These are phyloP conservation scores for Tauraco erythrolophus DNA, from an alignment of 2,113 vertebrate species.

Conservation along the genomic window DNA sequence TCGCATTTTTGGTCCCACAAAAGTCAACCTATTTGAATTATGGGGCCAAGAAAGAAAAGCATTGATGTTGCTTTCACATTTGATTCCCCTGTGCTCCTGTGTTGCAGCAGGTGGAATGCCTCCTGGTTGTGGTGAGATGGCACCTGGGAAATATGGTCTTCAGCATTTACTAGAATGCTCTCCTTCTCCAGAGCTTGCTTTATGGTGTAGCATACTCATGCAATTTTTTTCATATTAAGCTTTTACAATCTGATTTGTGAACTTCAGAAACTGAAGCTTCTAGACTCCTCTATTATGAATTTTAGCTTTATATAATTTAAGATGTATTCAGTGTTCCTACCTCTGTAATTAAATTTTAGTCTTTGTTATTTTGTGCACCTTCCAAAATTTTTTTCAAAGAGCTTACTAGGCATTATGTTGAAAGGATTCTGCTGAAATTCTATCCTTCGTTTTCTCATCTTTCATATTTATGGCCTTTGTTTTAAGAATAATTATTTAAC, in stretches of 20 bases:
- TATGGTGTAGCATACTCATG: background rate
- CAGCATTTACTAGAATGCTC: background rate
- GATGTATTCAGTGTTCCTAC: background rate
- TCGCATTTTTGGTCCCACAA: background rate
- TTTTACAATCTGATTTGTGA: constrained; percentile 7
- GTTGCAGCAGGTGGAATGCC: background rate
- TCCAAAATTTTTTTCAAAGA: background rate
- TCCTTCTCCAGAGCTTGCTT: background rate
- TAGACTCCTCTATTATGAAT: background rate
- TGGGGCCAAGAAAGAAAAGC: background rate
- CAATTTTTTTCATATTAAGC: background rate
- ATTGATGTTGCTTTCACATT: background rate
- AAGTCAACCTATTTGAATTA: background rate
- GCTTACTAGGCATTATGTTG: background rate
- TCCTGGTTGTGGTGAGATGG: background rate
- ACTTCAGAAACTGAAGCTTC: background rate
- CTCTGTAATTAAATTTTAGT: constrained; percentile 18
- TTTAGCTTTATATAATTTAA: background rate
- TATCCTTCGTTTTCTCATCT: background rate
- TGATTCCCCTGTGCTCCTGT: background rate
- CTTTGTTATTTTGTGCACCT: constrained; percentile 12
- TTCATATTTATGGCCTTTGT: background rate
- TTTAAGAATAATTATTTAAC: constrained; percentile 8
- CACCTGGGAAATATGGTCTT: background rate
- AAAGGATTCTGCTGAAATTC: constrained; percentile 12